phyloP scores from a whole-genome alignment of 2,888 invertebrate genomes.

The Patella pellucida region DNA sequence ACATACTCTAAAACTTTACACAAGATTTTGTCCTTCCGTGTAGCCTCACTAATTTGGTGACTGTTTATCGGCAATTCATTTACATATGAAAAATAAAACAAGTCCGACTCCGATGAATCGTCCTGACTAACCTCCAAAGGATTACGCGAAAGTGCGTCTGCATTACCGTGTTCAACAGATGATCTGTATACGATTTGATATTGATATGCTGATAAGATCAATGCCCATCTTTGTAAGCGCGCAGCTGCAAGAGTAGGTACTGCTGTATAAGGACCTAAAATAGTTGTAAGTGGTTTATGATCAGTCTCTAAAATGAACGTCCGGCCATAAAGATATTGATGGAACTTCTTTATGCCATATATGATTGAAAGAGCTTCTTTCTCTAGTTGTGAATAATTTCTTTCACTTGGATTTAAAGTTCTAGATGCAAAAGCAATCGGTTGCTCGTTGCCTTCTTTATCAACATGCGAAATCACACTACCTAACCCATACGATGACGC shows the following conservation, averaged over 20 bases:
- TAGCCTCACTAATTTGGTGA: not conserved
- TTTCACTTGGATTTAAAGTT: slow-evolving; percentile 67
- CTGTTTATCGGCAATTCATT: not conserved
- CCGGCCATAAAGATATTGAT: slow-evolving; percentile 68
- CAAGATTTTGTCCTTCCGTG: slow-evolving; percentile 13
- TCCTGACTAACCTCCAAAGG: slow-evolving; percentile 18
- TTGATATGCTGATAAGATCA: slow-evolving; percentile 61
- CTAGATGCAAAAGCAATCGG: slow-evolving; percentile 70
- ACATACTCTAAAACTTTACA: slow-evolving; percentile 18
- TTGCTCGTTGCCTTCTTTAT: slow-evolving; percentile 61
- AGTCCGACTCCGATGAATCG: not conserved
- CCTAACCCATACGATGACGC: slow-evolving; percentile 44
- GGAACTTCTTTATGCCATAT: slow-evolving; percentile 69
- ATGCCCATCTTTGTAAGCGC: slow-evolving; percentile 55
- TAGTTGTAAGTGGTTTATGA: slow-evolving; percentile 67
- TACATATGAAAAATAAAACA: not conserved
- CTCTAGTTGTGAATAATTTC: slow-evolving; percentile 65
- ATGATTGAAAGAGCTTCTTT: slow-evolving; percentile 68
- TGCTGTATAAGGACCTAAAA: slow-evolving; percentile 62
- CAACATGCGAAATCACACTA: slow-evolving; percentile 38
- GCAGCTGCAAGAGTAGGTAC: slow-evolving; percentile 55
- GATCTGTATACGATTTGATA: slow-evolving; percentile 58
- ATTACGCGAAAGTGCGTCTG: slow-evolving; percentile 62
- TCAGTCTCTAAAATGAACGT: slow-evolving; percentile 70
- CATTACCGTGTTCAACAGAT: slow-evolving; percentile 57